Evolutionary conservation across 2,888 invertebrate species (phyloP), one percentile per base, ranked within the genome.

Genomic region (Branchellion lobata): DNA sequence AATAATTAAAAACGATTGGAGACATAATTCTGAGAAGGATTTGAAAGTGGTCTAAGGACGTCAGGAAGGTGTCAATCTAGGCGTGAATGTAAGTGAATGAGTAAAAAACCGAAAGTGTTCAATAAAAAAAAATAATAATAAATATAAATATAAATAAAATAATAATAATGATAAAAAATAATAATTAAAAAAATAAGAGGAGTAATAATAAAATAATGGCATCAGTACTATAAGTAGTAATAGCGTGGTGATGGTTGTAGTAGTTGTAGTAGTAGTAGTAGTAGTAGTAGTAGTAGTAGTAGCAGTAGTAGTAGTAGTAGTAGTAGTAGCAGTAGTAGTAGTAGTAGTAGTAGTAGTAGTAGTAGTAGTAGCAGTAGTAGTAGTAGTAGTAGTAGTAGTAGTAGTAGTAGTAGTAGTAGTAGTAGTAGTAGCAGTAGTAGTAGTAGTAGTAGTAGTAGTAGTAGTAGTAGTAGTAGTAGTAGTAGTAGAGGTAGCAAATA

Each of bases 241-340:
- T 65, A 21, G 24, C 3, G 65, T 27, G n/a, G 65, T 27, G 29
- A 29, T 65, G 21, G 65, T 65, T 11, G 24, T 27, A 65, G 65
- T 65, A 65, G 29, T 65, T 11, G 65, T 65, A 65, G 65, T 65
- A 65, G n/a, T 65, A n/a, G 65, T 65, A n/a, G 29, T n/a, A 29
- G 24, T 65, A 29, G 65, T 65, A 29, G 65, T 29, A 65, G n/a
- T 65, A 65, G 24, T 65, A 65, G n/a, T 65, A 29, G 65, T 65
- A 27, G 65, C 21, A n/a, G 29, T n/a, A 65, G 65, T 27, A 27
- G 65, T n/a, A 65, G 65, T n/a, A 65, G 65, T n/a, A 65, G 65
- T 65, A 27, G 65, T 27, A 27, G 65, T 65, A 29, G 65, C 8
- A 65, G 65, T 65, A 29, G 65, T 29, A 65, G 65, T 65, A 27